Evolutionary conservation across 2,888 invertebrate species (phyloP).

Genomic region (Caenorhabditis macrosperma): DNA sequence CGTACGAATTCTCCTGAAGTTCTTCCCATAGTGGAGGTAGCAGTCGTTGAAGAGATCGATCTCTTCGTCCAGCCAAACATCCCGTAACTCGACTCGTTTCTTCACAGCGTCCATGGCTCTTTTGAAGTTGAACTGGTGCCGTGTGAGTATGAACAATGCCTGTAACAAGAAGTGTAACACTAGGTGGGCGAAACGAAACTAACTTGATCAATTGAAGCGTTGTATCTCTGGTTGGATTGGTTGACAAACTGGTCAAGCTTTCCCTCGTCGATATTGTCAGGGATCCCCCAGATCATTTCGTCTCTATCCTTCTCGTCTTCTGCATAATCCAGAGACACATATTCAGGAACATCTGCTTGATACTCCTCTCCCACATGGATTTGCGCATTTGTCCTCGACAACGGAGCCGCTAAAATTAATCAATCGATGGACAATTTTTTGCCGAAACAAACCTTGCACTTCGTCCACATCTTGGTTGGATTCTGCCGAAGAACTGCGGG

Average conservation of each 20-base stretch:
- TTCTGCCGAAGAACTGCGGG: constrained; percentile 34
- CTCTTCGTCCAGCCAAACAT: constrained; percentile 23
- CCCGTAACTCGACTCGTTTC: not conserved
- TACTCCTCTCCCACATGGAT: constrained; percentile 29
- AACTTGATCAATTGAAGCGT: constrained; percentile 11
- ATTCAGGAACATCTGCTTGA: constrained; percentile 22
- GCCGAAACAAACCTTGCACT: too few species aligned
- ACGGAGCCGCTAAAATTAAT: constrained; percentile 4
- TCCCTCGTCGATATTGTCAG: not conserved
- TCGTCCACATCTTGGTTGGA: not conserved
- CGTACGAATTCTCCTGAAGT: constrained; percentile 8
- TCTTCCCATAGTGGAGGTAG: constrained; percentile 18
- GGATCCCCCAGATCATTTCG: constrained; percentile 4
- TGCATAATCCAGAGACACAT: not conserved
- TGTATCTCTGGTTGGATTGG: constrained; percentile 8
- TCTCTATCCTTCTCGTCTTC: not conserved
- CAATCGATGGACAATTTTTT: not conserved
- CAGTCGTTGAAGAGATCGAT: not conserved
- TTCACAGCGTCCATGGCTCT: not conserved
- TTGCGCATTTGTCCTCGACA: constrained; percentile 18
- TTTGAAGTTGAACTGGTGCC: not conserved
- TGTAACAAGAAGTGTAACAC: not conserved
- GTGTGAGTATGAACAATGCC: constrained; percentile 11
- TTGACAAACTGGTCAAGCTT: not conserved
- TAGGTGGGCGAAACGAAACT: not conserved